Base-by-base conservation (phyloP, 2,113 vertebrate genomes). In the Mormyrus lacerda region DNA sequence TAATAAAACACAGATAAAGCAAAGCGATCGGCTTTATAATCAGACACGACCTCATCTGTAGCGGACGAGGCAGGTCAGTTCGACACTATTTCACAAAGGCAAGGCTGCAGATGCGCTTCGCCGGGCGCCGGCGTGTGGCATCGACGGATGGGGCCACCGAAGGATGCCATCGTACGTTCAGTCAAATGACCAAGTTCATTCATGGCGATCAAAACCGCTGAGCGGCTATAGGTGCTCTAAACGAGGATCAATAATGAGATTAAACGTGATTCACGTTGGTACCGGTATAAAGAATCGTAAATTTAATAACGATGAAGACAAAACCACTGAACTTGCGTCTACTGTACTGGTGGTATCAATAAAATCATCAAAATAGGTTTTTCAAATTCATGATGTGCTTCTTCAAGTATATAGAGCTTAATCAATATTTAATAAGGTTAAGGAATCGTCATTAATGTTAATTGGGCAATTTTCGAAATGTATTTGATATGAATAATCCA, bases 1-100 rank as follows among this genome's bases (percentile, higher is more conserved):
- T 93, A 93, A 93, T 93, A 90, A 93, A 92, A 91, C 87, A 53
- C 87, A 19, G 89, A 90, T 90, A 27, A 88, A 92, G 89, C 86
- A 61, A 79, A 76, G 42, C 55, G 87, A 89, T 79, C 58, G 87
- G 87, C 84, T 44, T 51, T 69, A 90, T 88, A 65, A 55, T 82
- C 17, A 53, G 79, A 51, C 61, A 86, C 87, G 35, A 79, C 51
- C 47, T n/a, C 53, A 90, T 89, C 89, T 82, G 87, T 89, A 91
- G 50, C 0, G 47, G 50, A 88, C 35, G 21, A 58, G 50, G 8
- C 87, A 90, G 90, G 90, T 92, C 91, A 90, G 85, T 79, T 42
- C 50, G 51, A 87, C 89, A 89, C 55, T 58, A n/a, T 84, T 69
- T 90, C 88, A 47, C 88, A 47, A 7, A 89, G 89, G 79, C 45